Conservation (phyloP, 1,140 invertebrate genomes). For the Trichonephila inaurata region DNA sequence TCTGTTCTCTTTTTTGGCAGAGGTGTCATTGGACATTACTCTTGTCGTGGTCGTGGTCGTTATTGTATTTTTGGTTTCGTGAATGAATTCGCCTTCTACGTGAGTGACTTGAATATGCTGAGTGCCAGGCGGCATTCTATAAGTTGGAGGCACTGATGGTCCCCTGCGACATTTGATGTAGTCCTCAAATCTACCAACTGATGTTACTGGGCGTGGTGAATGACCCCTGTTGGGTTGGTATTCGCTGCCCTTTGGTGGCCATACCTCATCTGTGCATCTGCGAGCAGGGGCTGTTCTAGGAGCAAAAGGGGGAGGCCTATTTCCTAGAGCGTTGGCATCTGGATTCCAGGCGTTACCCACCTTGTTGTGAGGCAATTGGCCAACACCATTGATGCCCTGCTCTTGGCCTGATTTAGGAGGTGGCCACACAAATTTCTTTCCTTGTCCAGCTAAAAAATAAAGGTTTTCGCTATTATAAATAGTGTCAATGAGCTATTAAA, state of each 20-base stretch:
- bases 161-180: slow-evolving; percentile 58
- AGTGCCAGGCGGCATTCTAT: slow-evolving; percentile 68
- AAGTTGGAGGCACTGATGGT: slow-evolving; percentile 53
- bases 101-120: slow-evolving; percentile 55
- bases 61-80: slow-evolving; percentile 52
- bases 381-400: background rate
- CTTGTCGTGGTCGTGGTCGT: background rate
- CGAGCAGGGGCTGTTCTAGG: slow-evolving; percentile 50
- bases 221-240: background rate
- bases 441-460: slow-evolving; percentile 29
- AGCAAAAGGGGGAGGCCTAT: slow-evolving; percentile 67
- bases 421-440: slow-evolving; percentile 70
- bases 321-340: slow-evolving; percentile 58
- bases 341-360: slow-evolving; percentile 56
- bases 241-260: slow-evolving; percentile 66
- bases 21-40: background rate
- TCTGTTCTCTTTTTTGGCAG: background rate
- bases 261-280: slow-evolving; percentile 57
- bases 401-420: slow-evolving; percentile 41
- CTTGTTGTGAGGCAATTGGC: background rate
- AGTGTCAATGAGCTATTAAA: too few relatives aligned
- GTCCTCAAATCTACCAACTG: slow-evolving; percentile 65
- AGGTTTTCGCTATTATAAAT: too few relatives aligned
- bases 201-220: slow-evolving; percentile 37
- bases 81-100: slow-evolving; percentile 59